Evolutionary conservation across 2,797 vertebrate species (phyloP), one percentile per base, ranked within the genome.

Genomic region (Falco novaeseelandiae): DNA sequence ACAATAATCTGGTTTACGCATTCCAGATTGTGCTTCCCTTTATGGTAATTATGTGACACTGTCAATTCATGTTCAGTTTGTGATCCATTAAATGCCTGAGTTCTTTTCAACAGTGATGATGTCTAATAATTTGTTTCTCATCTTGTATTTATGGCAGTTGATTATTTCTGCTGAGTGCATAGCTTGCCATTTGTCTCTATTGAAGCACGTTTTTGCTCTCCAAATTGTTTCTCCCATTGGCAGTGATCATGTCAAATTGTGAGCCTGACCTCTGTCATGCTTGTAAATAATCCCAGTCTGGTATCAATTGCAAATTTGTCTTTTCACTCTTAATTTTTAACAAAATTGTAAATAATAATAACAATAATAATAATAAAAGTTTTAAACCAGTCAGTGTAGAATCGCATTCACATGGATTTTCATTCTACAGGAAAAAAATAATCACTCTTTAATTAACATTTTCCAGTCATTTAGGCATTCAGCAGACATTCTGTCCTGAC

Each of bases 1-100:
- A 65, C n/a, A 79, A 72, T 61, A 76, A 29, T 42, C 25, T 0
- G 0, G 1, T 26, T 70, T 51, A 10, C 0, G 0, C 30, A 52
- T 40, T 85, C 14, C 12, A 83, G 38, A 66, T 77, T 9, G 4
- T 30, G 11, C 70, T 96, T 74, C 19, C 29, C 40, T 83, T 93
- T 70, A 55, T 51, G 51, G 21, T 12, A 55, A 83, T 71, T 90
- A 38, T 26, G 7, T 88, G 86, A 42, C 34, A 70, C 18, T 46
- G 25, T 36, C 71, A 44, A 87, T 87, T 81, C n/a, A 34, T 32
- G 67, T 80, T 92, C 38, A 13, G 20, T 66, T 70, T 80, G 44
- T 73, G 38, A 67, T 66, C 84, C 55, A 72, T 87, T 95, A 85
- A 57, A 58, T 51, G 23, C 16, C 30, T 57, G 71, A 6, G 12